These are phyloP conservation scores for Psittacula cyanocephala DNA, from an alignment of 2,113 vertebrate genomes.

Conservation along the genomic window DNA sequence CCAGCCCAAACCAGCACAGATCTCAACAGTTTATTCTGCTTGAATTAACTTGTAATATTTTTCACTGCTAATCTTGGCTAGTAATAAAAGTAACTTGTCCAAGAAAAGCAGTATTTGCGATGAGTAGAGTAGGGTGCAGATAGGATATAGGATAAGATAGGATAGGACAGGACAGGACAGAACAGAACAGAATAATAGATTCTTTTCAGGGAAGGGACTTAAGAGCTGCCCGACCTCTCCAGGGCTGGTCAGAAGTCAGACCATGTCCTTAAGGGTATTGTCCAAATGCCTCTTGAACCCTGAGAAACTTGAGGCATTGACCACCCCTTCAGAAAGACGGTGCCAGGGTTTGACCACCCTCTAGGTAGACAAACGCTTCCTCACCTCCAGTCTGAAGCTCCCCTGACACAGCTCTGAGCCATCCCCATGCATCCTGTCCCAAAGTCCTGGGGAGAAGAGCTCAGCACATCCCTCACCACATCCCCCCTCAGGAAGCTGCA, in stretches of 20 bases:
- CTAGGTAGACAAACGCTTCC: accelerated
- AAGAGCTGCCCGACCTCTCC: not conserved
- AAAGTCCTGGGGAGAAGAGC: not conserved
- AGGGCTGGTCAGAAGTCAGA: not conserved
- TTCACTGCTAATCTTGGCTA: not conserved
- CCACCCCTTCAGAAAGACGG: not conserved
- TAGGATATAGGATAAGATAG: not conserved
- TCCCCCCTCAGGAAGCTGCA: not conserved
- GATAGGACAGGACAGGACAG: not conserved
- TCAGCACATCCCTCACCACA: not conserved
- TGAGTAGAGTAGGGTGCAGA: not conserved
- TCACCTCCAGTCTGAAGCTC: not conserved
- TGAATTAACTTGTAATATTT: not conserved
- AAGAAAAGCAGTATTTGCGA: not conserved
- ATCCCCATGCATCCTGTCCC: not conserved
- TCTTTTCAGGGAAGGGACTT: not conserved
- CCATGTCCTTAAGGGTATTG: not conserved
- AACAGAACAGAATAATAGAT: not conserved
- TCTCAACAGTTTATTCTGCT: not conserved
- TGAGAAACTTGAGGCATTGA: accelerated
- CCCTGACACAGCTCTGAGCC: not conserved
- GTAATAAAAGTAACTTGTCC: not conserved
- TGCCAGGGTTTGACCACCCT: not conserved
- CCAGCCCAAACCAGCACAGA: not conserved
- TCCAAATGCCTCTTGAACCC: not conserved